Percentiles rank a stretch among this genome's conserved stretches.
phyloP scores from a whole-genome alignment of 1,140 invertebrate species.

The Lordiphosa mommai region DNA sequence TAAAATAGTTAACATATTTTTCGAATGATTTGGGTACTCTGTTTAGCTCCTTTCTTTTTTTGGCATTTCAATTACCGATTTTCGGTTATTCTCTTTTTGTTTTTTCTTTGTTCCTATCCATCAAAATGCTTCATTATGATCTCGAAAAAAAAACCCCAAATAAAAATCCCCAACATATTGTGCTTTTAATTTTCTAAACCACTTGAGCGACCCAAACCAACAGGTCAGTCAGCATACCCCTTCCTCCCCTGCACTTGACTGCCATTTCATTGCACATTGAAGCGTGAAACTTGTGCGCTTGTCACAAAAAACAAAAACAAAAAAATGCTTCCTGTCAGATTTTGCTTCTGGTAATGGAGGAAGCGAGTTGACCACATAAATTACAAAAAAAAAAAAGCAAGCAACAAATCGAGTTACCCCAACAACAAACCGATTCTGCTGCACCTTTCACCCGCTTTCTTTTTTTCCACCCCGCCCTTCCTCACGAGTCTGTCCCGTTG shows the following conservation, averaged over 20 bases:
- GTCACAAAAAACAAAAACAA: slow-evolving; percentile 56
- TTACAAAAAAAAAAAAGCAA: slow-evolving; percentile 53
- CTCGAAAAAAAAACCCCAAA: too few relatives aligned
- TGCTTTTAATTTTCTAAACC: slow-evolving; percentile 48
- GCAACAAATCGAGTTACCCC: slow-evolving; percentile 37
- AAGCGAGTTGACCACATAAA: slow-evolving; percentile 57
- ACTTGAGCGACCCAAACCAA: slow-evolving; percentile 8
- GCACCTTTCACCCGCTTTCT: slow-evolving; percentile 15
- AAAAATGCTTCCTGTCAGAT: slow-evolving; percentile 66
- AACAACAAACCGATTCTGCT: slow-evolving; percentile 40
- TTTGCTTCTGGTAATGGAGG: slow-evolving; percentile 25
- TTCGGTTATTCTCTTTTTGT: too few relatives aligned
- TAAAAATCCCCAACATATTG: slow-evolving; percentile 53
- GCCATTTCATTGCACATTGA: slow-evolving; percentile 56
- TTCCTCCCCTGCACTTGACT: slow-evolving; percentile 2
- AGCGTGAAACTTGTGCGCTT: slow-evolving; percentile 74
- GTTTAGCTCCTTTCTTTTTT: too few relatives aligned
- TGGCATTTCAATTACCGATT: too few relatives aligned
- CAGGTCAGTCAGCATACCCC: slow-evolving; percentile 30
- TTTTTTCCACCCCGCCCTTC: background rate
- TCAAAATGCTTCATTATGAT: too few relatives aligned
- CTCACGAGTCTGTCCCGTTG: background rate
- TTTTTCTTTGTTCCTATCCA: too few relatives aligned
- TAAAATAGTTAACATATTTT: too few relatives aligned
- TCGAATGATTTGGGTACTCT: too few relatives aligned